These are phyloP conservation scores for Gortyna flavago DNA, from an alignment of 2,888 invertebrate species.

Conservation along the genomic window DNA sequence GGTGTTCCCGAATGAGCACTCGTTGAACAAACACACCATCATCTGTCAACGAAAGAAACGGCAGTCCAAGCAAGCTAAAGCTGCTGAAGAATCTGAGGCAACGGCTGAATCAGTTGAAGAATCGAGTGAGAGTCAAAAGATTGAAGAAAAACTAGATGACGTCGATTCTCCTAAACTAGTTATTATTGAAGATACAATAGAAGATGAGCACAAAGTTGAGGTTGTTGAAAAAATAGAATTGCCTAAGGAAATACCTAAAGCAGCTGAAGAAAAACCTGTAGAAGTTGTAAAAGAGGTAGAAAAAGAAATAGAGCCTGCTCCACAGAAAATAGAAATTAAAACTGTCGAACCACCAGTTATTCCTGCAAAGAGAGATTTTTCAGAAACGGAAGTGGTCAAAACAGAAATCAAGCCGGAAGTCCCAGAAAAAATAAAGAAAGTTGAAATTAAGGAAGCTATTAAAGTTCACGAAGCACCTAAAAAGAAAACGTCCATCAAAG, in stretches of 20 bases:
- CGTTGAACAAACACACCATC: constrained; percentile 84
- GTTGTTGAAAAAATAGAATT: constrained; percentile 56
- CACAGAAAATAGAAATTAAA: constrained; percentile 52
- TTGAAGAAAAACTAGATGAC: constrained; percentile 52
- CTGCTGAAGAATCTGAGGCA: constrained; percentile 54
- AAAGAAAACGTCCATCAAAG: constrained; percentile 76
- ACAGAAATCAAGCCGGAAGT: constrained; percentile 55
- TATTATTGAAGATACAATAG: constrained; percentile 53
- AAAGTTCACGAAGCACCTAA: constrained; percentile 72
- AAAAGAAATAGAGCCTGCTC: constrained; percentile 33
- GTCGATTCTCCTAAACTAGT: constrained; percentile 57
- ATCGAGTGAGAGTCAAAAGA: constrained; percentile 42
- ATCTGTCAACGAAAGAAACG: constrained; percentile 85
- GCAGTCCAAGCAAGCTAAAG: constrained; percentile 76
- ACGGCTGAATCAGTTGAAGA: constrained; percentile 60
- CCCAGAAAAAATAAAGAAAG: constrained; percentile 69
- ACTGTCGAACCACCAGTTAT: constrained; percentile 51
- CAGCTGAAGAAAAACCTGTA: constrained; percentile 41
- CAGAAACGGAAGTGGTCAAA: constrained; percentile 53
- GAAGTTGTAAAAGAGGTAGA: constrained; percentile 41
- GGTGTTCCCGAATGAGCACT: constrained; percentile 89
- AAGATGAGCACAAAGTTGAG: constrained; percentile 56
- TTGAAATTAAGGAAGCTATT: constrained; percentile 65
- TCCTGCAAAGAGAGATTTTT: constrained; percentile 56
- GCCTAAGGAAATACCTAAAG: constrained; percentile 35